These are phyloP conservation scores for Pituophis catenifer DNA, from an alignment of 2,113 vertebrate genomes.

Conservation along the genomic window DNA sequence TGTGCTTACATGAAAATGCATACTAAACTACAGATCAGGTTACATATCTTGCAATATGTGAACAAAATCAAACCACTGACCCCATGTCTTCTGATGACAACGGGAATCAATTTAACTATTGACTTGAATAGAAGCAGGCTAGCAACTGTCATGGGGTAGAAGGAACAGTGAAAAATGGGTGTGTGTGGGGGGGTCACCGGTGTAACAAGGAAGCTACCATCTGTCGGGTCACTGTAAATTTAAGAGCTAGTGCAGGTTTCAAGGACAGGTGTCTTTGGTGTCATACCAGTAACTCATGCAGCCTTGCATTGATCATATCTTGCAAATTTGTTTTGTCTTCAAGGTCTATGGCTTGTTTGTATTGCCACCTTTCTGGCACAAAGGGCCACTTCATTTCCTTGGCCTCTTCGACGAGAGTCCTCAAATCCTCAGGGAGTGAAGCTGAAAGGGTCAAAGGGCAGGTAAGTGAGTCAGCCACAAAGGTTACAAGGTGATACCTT, in stretches of 20 bases:
- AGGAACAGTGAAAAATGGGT: neutral
- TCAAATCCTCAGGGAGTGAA: conserved; percentile 78
- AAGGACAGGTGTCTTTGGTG: conserved; percentile 37
- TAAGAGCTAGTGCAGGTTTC: neutral
- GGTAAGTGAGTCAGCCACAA: conserved; percentile 51
- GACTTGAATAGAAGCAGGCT: neutral
- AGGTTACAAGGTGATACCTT: conserved; percentile 48
- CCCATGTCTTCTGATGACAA: neutral
- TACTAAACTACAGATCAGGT: neutral
- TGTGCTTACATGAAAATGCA: neutral
- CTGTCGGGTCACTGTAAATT: neutral
- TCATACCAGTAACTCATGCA: conserved; percentile 84
- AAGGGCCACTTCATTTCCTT: conserved; percentile 95
- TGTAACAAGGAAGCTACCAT: conserved; percentile 24
- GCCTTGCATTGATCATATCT: conserved; percentile 76
- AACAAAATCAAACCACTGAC: neutral
- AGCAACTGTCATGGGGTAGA: neutral
- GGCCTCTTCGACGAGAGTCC: conserved; percentile 85
- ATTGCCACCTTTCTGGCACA: conserved; percentile 95
- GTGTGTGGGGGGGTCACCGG: neutral
- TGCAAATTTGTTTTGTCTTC: conserved; percentile 90
- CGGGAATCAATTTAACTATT: neutral
- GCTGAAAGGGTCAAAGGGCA: conserved; percentile 80
- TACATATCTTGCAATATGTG: neutral
- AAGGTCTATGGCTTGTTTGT: conserved; percentile 78